These are phyloP conservation scores for Barnardius zonarius DNA, from an alignment of 2,113 vertebrate species.

Conservation along the genomic window DNA sequence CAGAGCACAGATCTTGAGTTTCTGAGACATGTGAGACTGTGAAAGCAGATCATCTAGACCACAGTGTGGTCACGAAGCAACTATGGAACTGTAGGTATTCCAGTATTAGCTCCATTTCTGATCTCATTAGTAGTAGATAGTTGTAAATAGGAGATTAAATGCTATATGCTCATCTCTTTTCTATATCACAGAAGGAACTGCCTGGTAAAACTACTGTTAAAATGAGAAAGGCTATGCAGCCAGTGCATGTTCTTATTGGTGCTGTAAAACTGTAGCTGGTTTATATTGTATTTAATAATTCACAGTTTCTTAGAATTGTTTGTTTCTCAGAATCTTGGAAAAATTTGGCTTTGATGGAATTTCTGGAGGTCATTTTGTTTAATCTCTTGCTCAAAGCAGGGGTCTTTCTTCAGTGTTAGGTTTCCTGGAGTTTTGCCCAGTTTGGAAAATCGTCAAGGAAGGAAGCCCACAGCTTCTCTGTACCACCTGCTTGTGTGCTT, in stretches of 20 bases:
- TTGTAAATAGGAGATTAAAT: background rate
- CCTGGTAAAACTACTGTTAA: background rate
- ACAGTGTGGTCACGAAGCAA: background rate
- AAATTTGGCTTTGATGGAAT: background rate
- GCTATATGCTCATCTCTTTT: background rate
- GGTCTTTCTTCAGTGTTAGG: background rate
- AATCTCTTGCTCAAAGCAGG: background rate
- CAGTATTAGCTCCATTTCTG: background rate
- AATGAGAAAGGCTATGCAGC: background rate
- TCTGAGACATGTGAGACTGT: background rate
- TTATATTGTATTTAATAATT: background rate
- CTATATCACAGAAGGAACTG: background rate
- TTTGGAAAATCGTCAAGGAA: background rate
- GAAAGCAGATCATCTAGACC: background rate
- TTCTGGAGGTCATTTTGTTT: background rate
- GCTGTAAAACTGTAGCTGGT: background rate
- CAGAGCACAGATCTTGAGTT: background rate
- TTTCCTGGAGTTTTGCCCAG: background rate
- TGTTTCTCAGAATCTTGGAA: background rate
- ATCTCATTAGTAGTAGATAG: background rate
- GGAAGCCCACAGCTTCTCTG: background rate
- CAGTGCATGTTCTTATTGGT: background rate
- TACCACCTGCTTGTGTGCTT: background rate
- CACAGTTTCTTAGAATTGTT: background rate
- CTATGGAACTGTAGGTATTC: background rate